Percentiles rank a stretch among this genome's conserved stretches.
Conservation (phyloP, 2,797 vertebrate genomes). For the Scolopax rusticola region DNA sequence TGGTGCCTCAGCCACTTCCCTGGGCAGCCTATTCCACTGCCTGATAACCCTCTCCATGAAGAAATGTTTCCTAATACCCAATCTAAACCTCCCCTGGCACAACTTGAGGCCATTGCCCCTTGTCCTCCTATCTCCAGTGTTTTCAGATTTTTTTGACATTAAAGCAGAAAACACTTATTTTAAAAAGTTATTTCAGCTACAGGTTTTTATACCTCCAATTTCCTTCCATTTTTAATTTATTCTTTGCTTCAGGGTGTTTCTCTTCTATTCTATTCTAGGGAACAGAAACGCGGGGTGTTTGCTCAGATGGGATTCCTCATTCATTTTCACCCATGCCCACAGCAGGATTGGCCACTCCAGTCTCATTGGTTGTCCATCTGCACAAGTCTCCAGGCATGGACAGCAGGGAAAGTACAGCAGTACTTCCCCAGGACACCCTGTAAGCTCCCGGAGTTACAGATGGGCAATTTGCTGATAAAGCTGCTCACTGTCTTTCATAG, state of each 20-base stretch:
- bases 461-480: background rate
- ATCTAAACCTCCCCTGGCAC: too few species aligned
- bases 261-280: background rate
- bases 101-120: too few species aligned
- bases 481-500: background rate
- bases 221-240: background rate
- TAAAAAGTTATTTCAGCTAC: background rate
- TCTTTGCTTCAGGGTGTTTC: background rate
- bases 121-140: too few species aligned
- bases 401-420: background rate
- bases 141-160: background rate
- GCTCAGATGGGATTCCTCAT: background rate
- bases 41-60: too few species aligned
- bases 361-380: fast-evolving
- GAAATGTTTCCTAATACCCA: too few species aligned
- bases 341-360: fast-evolving
- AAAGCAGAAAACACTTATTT: background rate
- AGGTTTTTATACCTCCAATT: background rate
- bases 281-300: background rate
- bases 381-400: background rate
- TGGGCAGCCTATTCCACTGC: too few species aligned
- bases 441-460: background rate
- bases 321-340: background rate
- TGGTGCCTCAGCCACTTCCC: too few species aligned
- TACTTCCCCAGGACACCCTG: background rate